These are phyloP conservation scores for Whitmania pigra DNA, from an alignment of 1,140 invertebrate genomes.

Conservation along the genomic window DNA sequence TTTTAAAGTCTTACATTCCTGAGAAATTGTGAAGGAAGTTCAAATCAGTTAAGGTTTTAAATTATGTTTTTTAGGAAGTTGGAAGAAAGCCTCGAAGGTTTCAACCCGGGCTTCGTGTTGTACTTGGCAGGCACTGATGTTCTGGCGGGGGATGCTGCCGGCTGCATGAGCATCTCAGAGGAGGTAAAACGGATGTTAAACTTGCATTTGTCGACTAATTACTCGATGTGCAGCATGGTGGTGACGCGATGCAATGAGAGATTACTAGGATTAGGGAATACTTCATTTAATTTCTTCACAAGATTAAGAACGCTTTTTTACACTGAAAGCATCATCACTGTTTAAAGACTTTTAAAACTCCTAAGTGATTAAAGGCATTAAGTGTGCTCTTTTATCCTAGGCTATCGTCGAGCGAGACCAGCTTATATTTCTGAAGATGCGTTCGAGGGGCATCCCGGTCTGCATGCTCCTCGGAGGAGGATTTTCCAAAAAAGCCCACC, in stretches of 20 bases:
- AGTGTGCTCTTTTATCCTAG: slow-evolving; percentile 40
- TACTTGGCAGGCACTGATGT: slow-evolving; percentile 82
- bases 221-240: too few relatives aligned
- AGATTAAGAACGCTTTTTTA: too few relatives aligned
- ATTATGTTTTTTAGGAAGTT: slow-evolving; percentile 40
- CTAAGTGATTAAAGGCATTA: too few relatives aligned
- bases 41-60: too few relatives aligned
- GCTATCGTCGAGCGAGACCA: slow-evolving; percentile 69
- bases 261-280: too few relatives aligned
- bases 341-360: too few relatives aligned
- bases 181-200: slow-evolving; percentile 39
- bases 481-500: slow-evolving; percentile 60
- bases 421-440: slow-evolving; percentile 62
- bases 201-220: not conserved
- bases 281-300: too few relatives aligned
- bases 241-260: too few relatives aligned
- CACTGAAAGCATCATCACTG: too few relatives aligned
- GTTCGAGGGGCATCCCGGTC: slow-evolving; percentile 56
- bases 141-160: slow-evolving; percentile 62
- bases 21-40: too few relatives aligned
- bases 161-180: slow-evolving; percentile 54
- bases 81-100: slow-evolving; percentile 55
- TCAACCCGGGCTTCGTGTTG: slow-evolving; percentile 63
- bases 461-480: slow-evolving; percentile 79
- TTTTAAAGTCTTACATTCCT: too few relatives aligned